Evolutionary conservation across 2,113 vertebrate species (phyloP).

Genomic region (Thoracochromis brauschi): DNA sequence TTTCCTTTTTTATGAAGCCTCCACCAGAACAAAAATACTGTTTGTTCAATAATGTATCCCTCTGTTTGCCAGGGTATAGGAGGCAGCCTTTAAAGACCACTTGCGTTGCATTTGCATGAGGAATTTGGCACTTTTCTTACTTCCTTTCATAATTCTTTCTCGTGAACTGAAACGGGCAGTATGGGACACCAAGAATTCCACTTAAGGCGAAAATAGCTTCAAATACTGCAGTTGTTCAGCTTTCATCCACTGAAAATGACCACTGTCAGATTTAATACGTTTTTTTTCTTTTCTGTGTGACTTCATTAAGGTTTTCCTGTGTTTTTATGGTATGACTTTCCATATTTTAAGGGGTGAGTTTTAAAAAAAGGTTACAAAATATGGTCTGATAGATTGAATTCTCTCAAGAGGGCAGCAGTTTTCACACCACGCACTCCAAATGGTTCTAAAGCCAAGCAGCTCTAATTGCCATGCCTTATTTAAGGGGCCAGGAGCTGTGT

Average conservation of each 20-base stretch:
- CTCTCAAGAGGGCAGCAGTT: not conserved
- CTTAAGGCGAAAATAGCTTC: not conserved
- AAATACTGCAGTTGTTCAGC: not conserved
- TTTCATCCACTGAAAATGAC: not conserved
- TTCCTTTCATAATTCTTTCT: not conserved
- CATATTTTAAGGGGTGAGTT: not conserved
- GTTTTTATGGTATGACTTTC: not conserved
- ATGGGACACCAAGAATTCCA: not conserved
- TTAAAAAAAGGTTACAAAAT: not conserved
- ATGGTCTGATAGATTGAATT: not conserved
- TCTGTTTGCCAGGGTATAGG: not conserved
- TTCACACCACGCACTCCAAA: conserved; percentile 1
- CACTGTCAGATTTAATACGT: not conserved
- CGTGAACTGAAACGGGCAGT: not conserved
- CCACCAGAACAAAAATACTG: not conserved
- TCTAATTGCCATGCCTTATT: conserved; percentile 34
- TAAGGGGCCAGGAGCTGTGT: conserved; percentile 1
- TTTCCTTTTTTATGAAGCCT: not conserved
- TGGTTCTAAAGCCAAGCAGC: conserved; percentile 2
- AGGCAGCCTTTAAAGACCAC: not conserved
- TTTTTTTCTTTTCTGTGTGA: not conserved
- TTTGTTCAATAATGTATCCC: not conserved
- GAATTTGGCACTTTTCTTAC: not conserved
- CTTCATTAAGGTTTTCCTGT: not conserved
- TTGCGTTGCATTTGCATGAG: not conserved